Base-by-base conservation (phyloP, 2,888 invertebrate species). In the Microctonus aethiopoides region DNA sequence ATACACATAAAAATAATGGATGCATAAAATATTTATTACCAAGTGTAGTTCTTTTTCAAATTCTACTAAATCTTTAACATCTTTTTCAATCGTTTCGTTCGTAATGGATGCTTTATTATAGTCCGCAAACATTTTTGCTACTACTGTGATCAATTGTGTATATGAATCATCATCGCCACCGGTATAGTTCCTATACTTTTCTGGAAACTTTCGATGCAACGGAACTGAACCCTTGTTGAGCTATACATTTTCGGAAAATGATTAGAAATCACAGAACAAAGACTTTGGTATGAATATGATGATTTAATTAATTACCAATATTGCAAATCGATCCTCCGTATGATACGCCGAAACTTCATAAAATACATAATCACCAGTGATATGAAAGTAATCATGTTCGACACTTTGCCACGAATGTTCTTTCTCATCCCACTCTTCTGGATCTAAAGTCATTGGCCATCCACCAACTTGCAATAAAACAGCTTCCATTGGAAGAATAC, bases 371-470 rank as follows among this genome's bases (percentile, higher is more conserved):
- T 66, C 34, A 7, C 74, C 75, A 7, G 68, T 73, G 51, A 78
- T 61, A 54, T 52, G 69, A 57, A 72, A 59, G 41, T 81, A 81
- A 65, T 75, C 72, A 62, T 74, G 65, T 13, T 80, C 80, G 7
- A 81, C 74, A 16, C 59, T 70, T 68, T 77, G 77, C 81, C 81
- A 81, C 5, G 67, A 66, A 16, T 78, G 73, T 7, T 74, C 72
- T 4, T 75, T 62, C 0, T 72, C 70, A 29, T 77, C 56, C 81
- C 80, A 80, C 71, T 81, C 80, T 0, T 73, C 75, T 0, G 72
- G 61, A 5, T 80, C 77, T 77, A 81, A 76, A 29, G 74, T 71
- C 62, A 81, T 70, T 0, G 81, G 81, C 80, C 80, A 80, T 1
- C 81, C 81, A n/a, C 80, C 81, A 54, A 70, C 68, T 39, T 73